Conservation (phyloP, 2,888 invertebrate species). For the Pyrrhia umbra region DNA sequence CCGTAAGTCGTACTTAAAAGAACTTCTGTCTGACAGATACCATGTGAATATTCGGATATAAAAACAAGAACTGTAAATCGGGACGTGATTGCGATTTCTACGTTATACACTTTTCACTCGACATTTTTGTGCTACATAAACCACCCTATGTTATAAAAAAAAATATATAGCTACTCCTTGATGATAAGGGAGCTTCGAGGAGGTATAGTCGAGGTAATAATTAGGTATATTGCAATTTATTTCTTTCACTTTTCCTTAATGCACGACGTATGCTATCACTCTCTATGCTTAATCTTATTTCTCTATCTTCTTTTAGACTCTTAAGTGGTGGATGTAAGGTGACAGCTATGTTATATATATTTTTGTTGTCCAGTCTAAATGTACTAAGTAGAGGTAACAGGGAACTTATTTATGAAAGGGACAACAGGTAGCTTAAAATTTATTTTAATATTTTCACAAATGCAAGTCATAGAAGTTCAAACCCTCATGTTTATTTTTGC, state of each 20-base stretch:
- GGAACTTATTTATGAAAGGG: conserved; percentile 3
- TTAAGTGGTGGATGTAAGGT: conserved; percentile 59
- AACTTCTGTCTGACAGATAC: no score
- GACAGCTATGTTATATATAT: conserved; percentile 55
- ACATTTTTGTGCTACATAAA: conserved; percentile 16
- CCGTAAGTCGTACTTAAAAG: no score
- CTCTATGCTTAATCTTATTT: conserved; percentile 49
- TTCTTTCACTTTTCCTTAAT: conserved; percentile 38
- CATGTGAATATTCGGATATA: no score
- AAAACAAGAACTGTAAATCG: no score
- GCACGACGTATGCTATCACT: conserved; percentile 65
- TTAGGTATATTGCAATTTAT: conserved; percentile 32
- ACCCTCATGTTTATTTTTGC: conserved; percentile 39
- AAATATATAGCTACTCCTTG: conserved; percentile 10
- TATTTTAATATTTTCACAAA: conserved; percentile 13
- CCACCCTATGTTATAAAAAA: conserved; percentile 16
- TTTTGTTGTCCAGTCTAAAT: conserved; percentile 7
- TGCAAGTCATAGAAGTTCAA: conserved; percentile 24
- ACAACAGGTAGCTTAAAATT: not conserved
- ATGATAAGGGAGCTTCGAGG: conserved; percentile 3
- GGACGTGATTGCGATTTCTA: conserved; percentile 17
- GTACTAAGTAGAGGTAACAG: conserved; percentile 1
- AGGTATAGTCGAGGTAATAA: conserved; percentile 34
- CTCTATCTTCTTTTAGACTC: conserved; percentile 42
- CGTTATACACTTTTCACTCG: conserved; percentile 3